phyloP scores from a whole-genome alignment of 2,113 vertebrate genomes.

The Lophotis ruficrista region DNA sequence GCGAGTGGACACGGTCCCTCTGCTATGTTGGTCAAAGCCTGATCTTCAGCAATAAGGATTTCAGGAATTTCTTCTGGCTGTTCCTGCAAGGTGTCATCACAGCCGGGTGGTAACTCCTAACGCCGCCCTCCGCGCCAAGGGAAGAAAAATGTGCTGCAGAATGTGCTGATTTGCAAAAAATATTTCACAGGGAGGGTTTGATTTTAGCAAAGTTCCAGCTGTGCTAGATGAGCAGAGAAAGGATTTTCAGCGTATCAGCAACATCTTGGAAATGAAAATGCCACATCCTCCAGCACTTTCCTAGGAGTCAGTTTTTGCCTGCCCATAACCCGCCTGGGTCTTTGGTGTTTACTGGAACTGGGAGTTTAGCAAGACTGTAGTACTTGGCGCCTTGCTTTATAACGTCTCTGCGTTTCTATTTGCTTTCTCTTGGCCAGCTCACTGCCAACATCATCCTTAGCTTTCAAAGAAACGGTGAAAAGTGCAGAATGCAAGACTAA shows the following conservation, averaged over 20 bases:
- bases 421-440: neutral
- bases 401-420: neutral
- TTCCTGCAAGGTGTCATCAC: neutral
- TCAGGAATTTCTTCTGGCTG: neutral
- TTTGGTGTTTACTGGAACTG: neutral
- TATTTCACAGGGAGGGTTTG: neutral
- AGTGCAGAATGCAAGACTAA: neutral
- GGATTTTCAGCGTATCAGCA: slow-evolving; percentile 13
- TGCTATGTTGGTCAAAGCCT: neutral
- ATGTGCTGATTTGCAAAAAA: slow-evolving; percentile 31
- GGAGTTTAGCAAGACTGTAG: neutral
- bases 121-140: neutral
- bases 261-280: slow-evolving; percentile 14
- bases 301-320: neutral
- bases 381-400: neutral
- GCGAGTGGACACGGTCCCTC: neutral
- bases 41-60: neutral
- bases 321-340: neutral
- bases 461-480: neutral
- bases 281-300: neutral
- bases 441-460: neutral
- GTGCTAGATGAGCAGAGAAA: neutral
- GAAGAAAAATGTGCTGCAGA: neutral
- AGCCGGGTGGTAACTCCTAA: neutral
- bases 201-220: slow-evolving; percentile 33